Conservation (phyloP, 2,888 invertebrate species). For the Anoplius nigerrimus region DNA sequence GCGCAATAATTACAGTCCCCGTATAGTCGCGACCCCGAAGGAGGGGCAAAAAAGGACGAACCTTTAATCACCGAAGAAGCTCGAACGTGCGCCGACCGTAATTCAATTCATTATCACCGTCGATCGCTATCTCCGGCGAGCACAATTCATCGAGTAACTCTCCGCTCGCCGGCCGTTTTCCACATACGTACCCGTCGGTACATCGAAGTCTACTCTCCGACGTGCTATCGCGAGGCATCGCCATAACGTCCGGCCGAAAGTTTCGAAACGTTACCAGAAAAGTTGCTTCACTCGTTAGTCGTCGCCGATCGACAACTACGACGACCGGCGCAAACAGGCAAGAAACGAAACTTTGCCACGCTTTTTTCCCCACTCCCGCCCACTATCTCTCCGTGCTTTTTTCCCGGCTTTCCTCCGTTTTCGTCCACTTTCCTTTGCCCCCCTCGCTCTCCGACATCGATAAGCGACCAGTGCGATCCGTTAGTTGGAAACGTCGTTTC, state of each 20-base stretch:
- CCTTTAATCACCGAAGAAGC: no score
- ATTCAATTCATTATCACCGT: no score
- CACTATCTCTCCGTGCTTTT: background rate
- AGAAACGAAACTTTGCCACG: slow-evolving; percentile 19
- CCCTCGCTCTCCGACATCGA: slow-evolving; percentile 20
- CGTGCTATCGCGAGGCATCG: slow-evolving; percentile 16
- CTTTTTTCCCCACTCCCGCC: background rate
- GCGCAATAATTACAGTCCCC: no score
- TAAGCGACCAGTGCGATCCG: slow-evolving; percentile 37
- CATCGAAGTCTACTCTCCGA: no score
- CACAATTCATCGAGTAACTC: no score
- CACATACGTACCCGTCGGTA: no score
- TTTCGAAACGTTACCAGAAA: slow-evolving; percentile 29
- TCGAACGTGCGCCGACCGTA: no score
- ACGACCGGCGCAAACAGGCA: slow-evolving; percentile 18
- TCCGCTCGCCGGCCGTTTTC: no score
- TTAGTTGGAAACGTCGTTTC: slow-evolving; percentile 39
- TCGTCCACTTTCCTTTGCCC: no score
- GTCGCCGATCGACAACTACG: slow-evolving; percentile 17
- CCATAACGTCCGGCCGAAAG: slow-evolving; percentile 19
- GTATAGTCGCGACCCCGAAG: no score
- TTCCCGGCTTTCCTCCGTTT: background rate
- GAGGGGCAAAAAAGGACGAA: no score
- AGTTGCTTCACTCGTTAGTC: slow-evolving; percentile 43
- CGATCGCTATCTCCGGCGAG: no score